These are phyloP conservation scores for Pocota personata DNA, from an alignment of 2,888 invertebrate species.

Conservation along the genomic window DNA sequence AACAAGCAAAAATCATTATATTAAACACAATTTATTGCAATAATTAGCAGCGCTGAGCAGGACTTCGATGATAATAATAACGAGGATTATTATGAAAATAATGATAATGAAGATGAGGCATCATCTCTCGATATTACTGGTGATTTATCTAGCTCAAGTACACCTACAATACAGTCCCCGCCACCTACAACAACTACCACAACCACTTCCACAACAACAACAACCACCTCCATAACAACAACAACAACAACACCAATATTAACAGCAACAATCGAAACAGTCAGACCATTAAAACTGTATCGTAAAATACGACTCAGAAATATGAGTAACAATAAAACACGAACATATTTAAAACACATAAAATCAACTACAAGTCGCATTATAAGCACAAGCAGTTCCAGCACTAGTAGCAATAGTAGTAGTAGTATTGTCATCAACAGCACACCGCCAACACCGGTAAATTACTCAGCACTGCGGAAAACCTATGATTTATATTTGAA, in stretches of 20 bases:
- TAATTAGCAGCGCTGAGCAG: constrained; percentile 73
- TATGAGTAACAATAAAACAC: constrained; percentile 77
- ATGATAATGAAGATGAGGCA: constrained; percentile 63
- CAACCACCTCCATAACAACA: constrained; percentile 76
- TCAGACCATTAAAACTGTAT: constrained; percentile 61
- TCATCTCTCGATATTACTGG: constrained; percentile 61
- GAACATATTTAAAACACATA: constrained; percentile 69
- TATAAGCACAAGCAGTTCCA: constrained; percentile 74
- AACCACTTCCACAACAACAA: constrained; percentile 76
- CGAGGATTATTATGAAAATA: constrained; percentile 59
- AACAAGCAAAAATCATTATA: constrained; percentile 30
- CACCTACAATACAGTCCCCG: constrained; percentile 62
- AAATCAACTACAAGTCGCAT: constrained; percentile 79
- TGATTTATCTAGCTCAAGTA: constrained; percentile 59
- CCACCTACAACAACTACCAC: constrained; percentile 75
- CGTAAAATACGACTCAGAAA: constrained; percentile 71
- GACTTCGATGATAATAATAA: constrained; percentile 59
- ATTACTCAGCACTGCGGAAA: constrained; percentile 77
- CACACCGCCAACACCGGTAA: constrained; percentile 44
- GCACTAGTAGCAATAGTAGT: constrained; percentile 57
- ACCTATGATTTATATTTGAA: constrained; percentile 81
- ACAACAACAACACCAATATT: constrained; percentile 54
- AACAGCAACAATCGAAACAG: constrained; percentile 42
- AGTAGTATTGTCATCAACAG: constrained; percentile 50
- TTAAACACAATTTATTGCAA: constrained; percentile 68